Base-by-base conservation (phyloP, 2,113 vertebrate species). In the Podocnemis expansa region DNA sequence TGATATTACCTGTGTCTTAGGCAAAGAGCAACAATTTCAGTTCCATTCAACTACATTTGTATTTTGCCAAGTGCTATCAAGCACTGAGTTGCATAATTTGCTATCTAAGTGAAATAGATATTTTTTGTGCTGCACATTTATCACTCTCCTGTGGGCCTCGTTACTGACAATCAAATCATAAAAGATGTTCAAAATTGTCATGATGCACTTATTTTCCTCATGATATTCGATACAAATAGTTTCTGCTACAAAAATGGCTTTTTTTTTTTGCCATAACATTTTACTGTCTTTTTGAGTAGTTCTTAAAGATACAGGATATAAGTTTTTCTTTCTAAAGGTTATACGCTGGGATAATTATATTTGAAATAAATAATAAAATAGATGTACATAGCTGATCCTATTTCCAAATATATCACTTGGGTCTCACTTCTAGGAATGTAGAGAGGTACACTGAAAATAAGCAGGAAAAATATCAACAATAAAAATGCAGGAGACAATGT, bases 1-100 rank as follows among this genome's bases (percentile, higher is more conserved):
- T 98, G 99, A 98, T 98, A 98, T 98, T 98, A 98, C 98, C 98
- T 99, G 97, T 98, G 98, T 99, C 98, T 99, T 98, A 98, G 98
- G 98, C 98, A 98, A 98, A 98, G 96, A 98, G 98, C 98, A 97
- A 98, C 99, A 98, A 99, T 99, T 99, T 99, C 98, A 99, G 98
- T 98, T 98, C 98, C 98, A 99, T 99, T 99, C 98, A 98, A 98
- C 98, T 98, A 98, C 98, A 98, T 99, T 99, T 99, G 98, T 99
- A 98, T 99, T 99, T 98, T 99, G 98, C 98, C 98, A 98, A 98
- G 93, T 98, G 98, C 98, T 98, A 98, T 98, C 97, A 98, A 97
- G 97, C 98, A 97, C 98, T 95, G 98, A 98, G 98, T 98, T 98
- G 98, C 98, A 98, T 98, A 98, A 98, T 98, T 98, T 98, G 96